phyloP scores from a whole-genome alignment of 2,888 invertebrate genomes.

The Blastobasis lacticolella region DNA sequence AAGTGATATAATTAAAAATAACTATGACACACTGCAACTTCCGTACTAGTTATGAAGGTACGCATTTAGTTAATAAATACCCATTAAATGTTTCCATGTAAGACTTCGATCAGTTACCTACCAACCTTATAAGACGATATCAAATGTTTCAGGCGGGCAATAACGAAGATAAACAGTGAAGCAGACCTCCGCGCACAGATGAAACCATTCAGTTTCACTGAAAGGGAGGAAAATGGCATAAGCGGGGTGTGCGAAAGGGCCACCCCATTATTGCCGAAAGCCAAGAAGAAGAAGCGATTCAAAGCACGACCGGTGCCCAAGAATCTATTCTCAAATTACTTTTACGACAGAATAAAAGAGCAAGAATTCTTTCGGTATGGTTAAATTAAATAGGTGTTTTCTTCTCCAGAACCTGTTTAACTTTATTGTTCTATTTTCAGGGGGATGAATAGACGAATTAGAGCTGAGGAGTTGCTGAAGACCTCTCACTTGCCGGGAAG shows the following conservation, averaged over 20 bases:
- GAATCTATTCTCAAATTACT: conserved; percentile 80
- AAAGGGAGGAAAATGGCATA: conserved; percentile 68
- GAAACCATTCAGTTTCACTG: conserved; percentile 78
- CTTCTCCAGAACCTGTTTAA: background rate
- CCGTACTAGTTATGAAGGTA: too few relatives aligned
- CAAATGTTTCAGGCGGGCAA: conserved; percentile 55
- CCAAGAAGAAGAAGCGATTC: conserved; percentile 71
- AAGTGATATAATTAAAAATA: too few relatives aligned
- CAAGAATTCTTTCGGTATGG: conserved; percentile 80
- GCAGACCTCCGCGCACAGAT: conserved; percentile 77
- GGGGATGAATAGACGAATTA: conserved; percentile 77
- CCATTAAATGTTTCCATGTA: background rate
- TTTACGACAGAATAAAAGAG: conserved; percentile 81
- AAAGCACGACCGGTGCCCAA: conserved; percentile 80
- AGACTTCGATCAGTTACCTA: background rate
- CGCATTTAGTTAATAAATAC: too few relatives aligned
- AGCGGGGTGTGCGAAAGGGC: conserved; percentile 55
- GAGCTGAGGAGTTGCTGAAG: conserved; percentile 80
- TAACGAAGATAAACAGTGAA: conserved; percentile 75
- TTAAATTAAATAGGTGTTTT: background rate
- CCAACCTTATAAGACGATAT: conserved; percentile 2
- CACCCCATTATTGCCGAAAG: conserved; percentile 40
- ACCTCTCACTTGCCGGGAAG: conserved; percentile 78
- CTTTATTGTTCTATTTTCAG: conserved; percentile 33
- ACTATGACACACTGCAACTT: too few relatives aligned